These are phyloP conservation scores for Goniozus legneri DNA, from an alignment of 1,140 invertebrate species.

Conservation along the genomic window DNA sequence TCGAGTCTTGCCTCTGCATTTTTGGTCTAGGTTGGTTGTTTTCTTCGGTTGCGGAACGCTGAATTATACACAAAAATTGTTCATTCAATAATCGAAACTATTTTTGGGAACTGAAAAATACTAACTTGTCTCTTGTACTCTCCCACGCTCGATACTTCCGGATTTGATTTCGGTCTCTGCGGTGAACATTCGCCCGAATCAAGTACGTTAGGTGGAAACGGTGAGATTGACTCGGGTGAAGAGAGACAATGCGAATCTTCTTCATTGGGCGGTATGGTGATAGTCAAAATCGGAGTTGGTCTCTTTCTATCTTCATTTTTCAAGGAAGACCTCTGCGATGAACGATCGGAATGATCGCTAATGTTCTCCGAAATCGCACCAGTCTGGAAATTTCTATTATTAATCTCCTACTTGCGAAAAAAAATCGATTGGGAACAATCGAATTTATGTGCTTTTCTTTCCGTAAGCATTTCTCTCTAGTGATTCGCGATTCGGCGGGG, in stretches of 20 bases:
- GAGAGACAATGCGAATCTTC: slow-evolving; percentile 32
- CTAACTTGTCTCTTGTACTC: slow-evolving; percentile 34
- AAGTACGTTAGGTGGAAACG: slow-evolving; percentile 19
- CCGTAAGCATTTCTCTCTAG: too few relatives aligned
- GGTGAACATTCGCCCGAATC: slow-evolving; percentile 19
- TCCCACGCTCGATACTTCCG: slow-evolving; percentile 9
- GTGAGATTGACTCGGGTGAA: slow-evolving; percentile 35
- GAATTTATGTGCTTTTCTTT: too few relatives aligned
- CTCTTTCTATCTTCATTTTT: too few relatives aligned
- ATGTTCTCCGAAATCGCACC: too few relatives aligned
- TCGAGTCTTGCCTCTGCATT: slow-evolving; percentile 52
- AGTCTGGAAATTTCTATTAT: too few relatives aligned
- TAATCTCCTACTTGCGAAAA: too few relatives aligned
- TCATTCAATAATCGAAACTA: too few relatives aligned
- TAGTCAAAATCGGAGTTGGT: slow-evolving; percentile 53
- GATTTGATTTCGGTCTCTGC: slow-evolving; percentile 17
- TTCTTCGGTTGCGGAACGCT: slow-evolving; percentile 18
- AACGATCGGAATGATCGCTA: too few relatives aligned
- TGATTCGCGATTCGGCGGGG: too few relatives aligned
- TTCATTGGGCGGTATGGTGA: slow-evolving; percentile 60
- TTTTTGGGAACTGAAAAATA: slow-evolving; percentile 1
- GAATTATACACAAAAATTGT: too few relatives aligned
- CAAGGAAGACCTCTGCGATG: too few relatives aligned
- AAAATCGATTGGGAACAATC: too few relatives aligned
- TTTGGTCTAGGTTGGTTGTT: slow-evolving; percentile 11